Conservation (phyloP, 2,797 vertebrate species). For the Bovichtus variegatus region DNA sequence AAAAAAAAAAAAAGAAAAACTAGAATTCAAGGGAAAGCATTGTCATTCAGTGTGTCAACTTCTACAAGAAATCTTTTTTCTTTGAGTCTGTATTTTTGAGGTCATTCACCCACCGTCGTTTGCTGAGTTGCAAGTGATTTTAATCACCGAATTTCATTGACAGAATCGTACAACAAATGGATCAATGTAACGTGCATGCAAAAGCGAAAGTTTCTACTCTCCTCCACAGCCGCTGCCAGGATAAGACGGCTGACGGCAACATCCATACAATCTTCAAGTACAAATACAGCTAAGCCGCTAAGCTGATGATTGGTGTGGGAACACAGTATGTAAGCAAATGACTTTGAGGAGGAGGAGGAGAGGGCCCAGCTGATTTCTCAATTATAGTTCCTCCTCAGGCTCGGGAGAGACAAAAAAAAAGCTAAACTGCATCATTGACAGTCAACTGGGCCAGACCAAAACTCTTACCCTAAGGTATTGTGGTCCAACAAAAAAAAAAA, state of each 20-base stretch:
- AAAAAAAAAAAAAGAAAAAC: too few relatives aligned
- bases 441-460: constrained; percentile 77
- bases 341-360: constrained; percentile 83
- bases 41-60: constrained; percentile 27
- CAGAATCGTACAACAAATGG: constrained; percentile 73
- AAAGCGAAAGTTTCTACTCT: constrained; percentile 78
- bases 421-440: constrained; percentile 79
- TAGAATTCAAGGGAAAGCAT: constrained; percentile 23
- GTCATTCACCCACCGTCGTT: constrained; percentile 60
- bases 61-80: constrained; percentile 28
- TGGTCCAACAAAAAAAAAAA: constrained; percentile 63
- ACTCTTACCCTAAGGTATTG: constrained; percentile 68
- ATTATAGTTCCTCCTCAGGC: constrained; percentile 84
- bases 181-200: constrained; percentile 75
- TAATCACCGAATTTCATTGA: constrained; percentile 74
- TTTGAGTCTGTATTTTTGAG: constrained; percentile 48
- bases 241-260: constrained; percentile 81
- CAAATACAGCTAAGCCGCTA: constrained; percentile 88
- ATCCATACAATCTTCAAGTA: constrained; percentile 87
- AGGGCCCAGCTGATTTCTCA: constrained; percentile 87
- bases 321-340: constrained; percentile 87
- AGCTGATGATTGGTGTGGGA: constrained; percentile 88
- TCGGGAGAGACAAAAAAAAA: constrained; percentile 77
- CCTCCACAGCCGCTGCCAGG: constrained; percentile 73
- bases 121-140: constrained; percentile 56